These are phyloP conservation scores for Neoaliturus tenellus DNA, from an alignment of 2,888 invertebrate species.

Conservation along the genomic window DNA sequence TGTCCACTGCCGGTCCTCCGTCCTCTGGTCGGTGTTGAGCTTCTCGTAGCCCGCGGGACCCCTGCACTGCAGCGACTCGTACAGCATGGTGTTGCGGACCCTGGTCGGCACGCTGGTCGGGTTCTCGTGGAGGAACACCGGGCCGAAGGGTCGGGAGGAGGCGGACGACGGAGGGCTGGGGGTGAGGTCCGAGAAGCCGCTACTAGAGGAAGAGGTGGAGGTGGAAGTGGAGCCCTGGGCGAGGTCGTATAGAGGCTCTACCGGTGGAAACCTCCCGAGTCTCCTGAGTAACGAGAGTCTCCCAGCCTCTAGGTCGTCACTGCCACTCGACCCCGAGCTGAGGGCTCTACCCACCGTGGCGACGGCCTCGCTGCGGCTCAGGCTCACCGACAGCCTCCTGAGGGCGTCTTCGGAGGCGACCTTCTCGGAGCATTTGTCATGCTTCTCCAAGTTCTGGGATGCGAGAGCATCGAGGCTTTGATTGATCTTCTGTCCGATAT, in stretches of 20 bases:
- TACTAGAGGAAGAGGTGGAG: conserved; percentile 59
- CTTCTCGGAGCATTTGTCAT: not conserved
- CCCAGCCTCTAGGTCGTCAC: conserved; percentile 67
- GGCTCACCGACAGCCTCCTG: conserved; percentile 71
- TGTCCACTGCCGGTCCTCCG: conserved; percentile 28
- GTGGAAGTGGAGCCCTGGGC: conserved; percentile 38
- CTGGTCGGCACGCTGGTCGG: conserved; percentile 70
- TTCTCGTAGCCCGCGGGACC: conserved; percentile 64
- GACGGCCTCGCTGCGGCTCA: conserved; percentile 71
- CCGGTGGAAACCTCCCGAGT: conserved; percentile 52
- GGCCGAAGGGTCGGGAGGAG: conserved; percentile 56
- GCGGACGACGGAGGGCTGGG: conserved; percentile 61
- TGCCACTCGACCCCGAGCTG: conserved; percentile 70
- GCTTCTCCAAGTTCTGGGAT: conserved; percentile 64
- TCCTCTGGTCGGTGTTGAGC: not conserved
- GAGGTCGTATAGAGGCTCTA: conserved; percentile 57
- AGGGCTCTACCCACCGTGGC: conserved; percentile 71
- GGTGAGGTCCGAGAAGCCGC: conserved; percentile 64
- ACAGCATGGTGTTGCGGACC: conserved; percentile 72
- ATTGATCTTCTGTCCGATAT: conserved; percentile 71
- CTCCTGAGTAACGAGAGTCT: conserved; percentile 51
- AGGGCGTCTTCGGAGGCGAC: conserved; percentile 72
- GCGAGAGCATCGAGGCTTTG: conserved; percentile 70
- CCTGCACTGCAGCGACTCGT: conserved; percentile 70
- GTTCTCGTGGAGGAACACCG: conserved; percentile 71